Evolutionary conservation across 2,113 vertebrate species (phyloP).

Genomic region (Prionailurus viverrinus): DNA sequence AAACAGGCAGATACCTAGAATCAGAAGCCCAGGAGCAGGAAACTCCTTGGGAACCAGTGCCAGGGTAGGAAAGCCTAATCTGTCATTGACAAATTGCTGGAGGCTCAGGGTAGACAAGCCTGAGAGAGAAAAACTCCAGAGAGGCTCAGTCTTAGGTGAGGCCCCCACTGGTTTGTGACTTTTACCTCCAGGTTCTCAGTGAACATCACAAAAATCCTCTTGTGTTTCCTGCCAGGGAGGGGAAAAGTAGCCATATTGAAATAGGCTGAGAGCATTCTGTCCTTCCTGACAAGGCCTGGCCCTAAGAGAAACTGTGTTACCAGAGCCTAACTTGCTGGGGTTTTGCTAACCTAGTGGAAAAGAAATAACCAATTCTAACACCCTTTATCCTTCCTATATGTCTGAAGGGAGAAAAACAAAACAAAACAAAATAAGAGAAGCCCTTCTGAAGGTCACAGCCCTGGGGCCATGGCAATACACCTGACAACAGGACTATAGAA

Average conservation of each 20-base stretch:
- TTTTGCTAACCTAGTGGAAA: not conserved
- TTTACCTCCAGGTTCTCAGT: not conserved
- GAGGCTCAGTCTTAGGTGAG: not conserved
- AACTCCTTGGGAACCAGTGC: not conserved
- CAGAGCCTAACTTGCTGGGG: not conserved
- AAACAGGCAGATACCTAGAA: not conserved
- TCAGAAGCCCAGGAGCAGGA: not conserved
- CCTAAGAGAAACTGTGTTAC: conserved; percentile 41
- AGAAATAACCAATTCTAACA: not conserved
- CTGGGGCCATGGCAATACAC: not conserved
- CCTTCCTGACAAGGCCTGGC: not conserved
- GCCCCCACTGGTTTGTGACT: not conserved
- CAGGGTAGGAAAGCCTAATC: not conserved
- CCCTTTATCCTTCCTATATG: not conserved
- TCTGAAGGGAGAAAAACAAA: not conserved
- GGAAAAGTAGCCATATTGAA: not conserved
- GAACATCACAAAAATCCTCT: not conserved
- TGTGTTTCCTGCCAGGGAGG: not conserved
- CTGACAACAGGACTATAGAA: not conserved
- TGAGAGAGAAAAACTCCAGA: not conserved
- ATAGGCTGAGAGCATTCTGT: not conserved
- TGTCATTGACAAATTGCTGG: not conserved
- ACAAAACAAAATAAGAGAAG: not conserved
- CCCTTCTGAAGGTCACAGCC: not conserved
- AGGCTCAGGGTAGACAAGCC: not conserved